These are phyloP conservation scores for Abscondita cerata DNA, from an alignment of 2,888 invertebrate genomes.

Conservation along the genomic window DNA sequence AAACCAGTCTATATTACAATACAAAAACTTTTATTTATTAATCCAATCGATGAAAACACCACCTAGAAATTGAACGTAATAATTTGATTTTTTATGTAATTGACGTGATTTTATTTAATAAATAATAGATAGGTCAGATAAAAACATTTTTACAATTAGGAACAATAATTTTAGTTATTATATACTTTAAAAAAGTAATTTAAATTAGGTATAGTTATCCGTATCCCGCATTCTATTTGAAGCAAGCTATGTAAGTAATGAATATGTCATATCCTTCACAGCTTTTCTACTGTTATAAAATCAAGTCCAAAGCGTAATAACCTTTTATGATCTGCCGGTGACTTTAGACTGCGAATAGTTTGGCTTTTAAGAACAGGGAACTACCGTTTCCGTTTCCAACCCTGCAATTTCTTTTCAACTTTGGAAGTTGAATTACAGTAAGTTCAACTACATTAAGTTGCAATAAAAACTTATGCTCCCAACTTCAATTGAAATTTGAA, in stretches of 20 bases:
- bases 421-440: conserved; percentile 30
- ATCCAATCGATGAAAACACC: too few species aligned
- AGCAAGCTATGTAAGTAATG: conserved; percentile 10
- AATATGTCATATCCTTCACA: conserved; percentile 20
- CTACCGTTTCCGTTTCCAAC: conserved; percentile 34
- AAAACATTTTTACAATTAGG: too few species aligned
- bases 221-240: too few species aligned
- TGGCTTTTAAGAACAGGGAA: conserved; percentile 31
- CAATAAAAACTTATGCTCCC: conserved; percentile 22
- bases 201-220: too few species aligned
- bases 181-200: too few species aligned
- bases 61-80: too few species aligned
- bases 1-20: too few species aligned
- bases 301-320: conserved; percentile 36
- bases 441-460: conserved; percentile 29
- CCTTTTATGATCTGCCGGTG: conserved; percentile 37
- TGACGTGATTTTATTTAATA: too few species aligned
- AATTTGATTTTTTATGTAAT: too few species aligned
- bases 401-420: conserved; percentile 31
- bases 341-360: conserved; percentile 33
- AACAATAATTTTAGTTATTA: too few species aligned
- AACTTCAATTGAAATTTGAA: conserved; percentile 20
- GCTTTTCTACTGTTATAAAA: conserved; percentile 29
- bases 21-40: too few species aligned
- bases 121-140: too few species aligned